A percentile compares a stretch with the other conserved stretches of the same genome.
Evolutionary conservation across 2,113 vertebrate genomes (phyloP).

Genomic region (Ammospiza nelsoni): DNA sequence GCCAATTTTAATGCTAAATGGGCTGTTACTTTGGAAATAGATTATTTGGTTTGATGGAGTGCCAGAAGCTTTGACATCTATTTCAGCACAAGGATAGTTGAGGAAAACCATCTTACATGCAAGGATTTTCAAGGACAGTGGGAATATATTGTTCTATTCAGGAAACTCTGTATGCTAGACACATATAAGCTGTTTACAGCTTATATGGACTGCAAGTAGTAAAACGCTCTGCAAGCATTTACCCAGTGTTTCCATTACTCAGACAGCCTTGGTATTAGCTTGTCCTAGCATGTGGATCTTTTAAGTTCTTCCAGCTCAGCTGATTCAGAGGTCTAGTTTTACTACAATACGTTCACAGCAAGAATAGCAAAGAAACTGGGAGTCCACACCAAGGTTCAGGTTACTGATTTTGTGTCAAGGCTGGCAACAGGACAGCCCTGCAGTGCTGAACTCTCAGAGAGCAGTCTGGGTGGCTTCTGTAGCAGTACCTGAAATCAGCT

Average conservation of each 20-base stretch:
- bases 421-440: background rate
- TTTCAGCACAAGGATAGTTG: background rate
- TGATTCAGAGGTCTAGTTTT: background rate
- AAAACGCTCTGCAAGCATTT: background rate
- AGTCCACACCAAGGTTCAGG: background rate
- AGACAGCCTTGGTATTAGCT: background rate
- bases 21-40: slow-evolving; percentile 56
- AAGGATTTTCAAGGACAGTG: slow-evolving; percentile 21
- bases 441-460: background rate
- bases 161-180: background rate
- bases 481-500: background rate
- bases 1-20: slow-evolving; percentile 61
- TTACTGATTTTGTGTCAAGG: background rate
- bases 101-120: slow-evolving; percentile 1
- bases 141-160: background rate
- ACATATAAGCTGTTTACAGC: background rate
- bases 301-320: background rate
- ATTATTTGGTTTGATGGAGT: slow-evolving; percentile 44
- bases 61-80: slow-evolving; percentile 18
- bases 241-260: background rate
- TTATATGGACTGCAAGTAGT: background rate
- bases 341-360: background rate
- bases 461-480: background rate
- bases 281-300: background rate
- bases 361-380: background rate